Evolutionary conservation across 2,888 invertebrate species (phyloP).

Genomic region (Chrysolina haemoptera): DNA sequence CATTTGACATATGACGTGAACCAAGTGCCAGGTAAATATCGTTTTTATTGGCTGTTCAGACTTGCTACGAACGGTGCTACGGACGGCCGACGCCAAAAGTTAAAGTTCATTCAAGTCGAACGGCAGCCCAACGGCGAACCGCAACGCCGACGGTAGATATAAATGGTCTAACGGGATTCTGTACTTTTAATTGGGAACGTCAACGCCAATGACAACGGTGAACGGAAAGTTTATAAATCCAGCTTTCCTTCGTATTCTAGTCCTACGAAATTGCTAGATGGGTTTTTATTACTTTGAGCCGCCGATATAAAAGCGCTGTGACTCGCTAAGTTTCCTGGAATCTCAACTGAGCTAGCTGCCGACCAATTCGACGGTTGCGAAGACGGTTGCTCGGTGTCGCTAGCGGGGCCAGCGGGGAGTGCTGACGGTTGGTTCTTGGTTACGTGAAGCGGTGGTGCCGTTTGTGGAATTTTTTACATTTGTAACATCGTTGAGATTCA

Average conservation of each 20-base stretch:
- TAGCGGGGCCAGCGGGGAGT: not conserved
- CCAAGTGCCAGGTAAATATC: not conserved
- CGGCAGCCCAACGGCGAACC: too few relatives aligned
- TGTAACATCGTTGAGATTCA: not conserved
- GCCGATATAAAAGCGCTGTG: not conserved
- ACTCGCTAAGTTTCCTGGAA: not conserved
- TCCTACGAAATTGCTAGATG: not conserved
- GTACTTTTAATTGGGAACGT: too few relatives aligned
- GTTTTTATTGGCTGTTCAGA: constrained; percentile 3
- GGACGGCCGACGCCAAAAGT: not conserved
- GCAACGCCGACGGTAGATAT: too few relatives aligned
- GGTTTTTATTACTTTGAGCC: not conserved
- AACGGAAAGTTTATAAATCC: too few relatives aligned
- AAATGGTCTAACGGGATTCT: too few relatives aligned
- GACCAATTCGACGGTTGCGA: not conserved
- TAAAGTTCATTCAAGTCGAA: too few relatives aligned
- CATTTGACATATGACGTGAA: constrained; percentile 2
- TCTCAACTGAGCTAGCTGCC: not conserved
- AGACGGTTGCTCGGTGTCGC: not conserved
- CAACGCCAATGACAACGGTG: too few relatives aligned
- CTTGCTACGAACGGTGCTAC: constrained; percentile 2
- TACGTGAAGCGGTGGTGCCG: not conserved
- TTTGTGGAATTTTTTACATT: constrained; percentile 6
- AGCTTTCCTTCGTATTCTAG: not conserved
- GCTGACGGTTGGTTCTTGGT: not conserved